Percentiles rank a stretch among this genome's conserved stretches.
Evolutionary conservation across 2,797 vertebrate species (phyloP).

Genomic region (Protonibea diacanthus): DNA sequence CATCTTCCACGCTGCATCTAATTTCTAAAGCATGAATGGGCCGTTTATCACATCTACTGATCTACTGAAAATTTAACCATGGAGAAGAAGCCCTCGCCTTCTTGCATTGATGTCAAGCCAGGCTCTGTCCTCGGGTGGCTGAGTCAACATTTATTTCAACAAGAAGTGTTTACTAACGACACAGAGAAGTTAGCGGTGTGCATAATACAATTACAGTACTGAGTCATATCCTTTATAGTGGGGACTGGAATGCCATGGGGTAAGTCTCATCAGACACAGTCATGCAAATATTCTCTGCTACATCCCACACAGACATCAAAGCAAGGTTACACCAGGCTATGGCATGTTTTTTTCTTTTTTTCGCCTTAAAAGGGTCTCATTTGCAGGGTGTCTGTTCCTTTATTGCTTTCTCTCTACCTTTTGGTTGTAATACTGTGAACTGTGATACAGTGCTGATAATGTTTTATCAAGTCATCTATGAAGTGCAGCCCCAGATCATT

Average conservation of each 20-base stretch:
- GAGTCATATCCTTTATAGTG: conserved; percentile 35
- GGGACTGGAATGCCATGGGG: conserved; percentile 17
- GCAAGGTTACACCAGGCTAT: conserved; percentile 24
- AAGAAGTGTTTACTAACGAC: conserved; percentile 22
- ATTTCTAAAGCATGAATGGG: conserved; percentile 35
- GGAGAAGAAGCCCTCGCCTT: conserved; percentile 29
- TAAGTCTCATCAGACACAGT: conserved; percentile 38
- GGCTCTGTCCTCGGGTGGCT: conserved; percentile 21
- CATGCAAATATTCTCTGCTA: conserved; percentile 33
- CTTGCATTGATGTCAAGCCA: conserved; percentile 16
- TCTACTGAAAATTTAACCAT: conserved; percentile 10
- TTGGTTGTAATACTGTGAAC: background rate
- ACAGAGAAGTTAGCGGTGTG: conserved; percentile 31
- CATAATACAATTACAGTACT: conserved; percentile 53
- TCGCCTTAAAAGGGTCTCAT: background rate
- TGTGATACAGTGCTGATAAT: background rate
- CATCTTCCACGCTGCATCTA: background rate
- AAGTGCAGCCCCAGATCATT: conserved; percentile 6
- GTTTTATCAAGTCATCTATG: conserved; percentile 11
- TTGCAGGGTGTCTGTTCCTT: conserved; percentile 1
- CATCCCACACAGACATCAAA: conserved; percentile 1
- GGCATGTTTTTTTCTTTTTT: conserved; percentile 1
- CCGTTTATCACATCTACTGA: conserved; percentile 34
- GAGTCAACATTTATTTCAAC: conserved; percentile 44
- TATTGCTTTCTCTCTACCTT: background rate